Percentiles rank a stretch among this genome's conserved stretches.
Evolutionary conservation across 2,113 vertebrate genomes (phyloP).

Genomic region (Chaetops frenatus): DNA sequence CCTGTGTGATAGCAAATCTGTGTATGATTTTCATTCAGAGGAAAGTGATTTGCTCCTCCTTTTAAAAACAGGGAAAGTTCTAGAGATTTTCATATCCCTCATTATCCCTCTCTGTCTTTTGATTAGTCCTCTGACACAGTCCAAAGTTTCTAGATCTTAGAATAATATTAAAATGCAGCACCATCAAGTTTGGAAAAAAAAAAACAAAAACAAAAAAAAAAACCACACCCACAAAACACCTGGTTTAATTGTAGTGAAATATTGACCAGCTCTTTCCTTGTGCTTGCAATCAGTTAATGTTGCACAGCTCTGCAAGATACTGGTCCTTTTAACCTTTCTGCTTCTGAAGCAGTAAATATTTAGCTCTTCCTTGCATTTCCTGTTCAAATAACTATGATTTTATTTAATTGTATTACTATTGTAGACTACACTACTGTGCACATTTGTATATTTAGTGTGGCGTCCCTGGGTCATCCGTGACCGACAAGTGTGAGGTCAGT

Average conservation of each 20-base stretch:
- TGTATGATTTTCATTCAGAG: not conserved
- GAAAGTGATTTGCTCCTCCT: not conserved
- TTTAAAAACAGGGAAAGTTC: not conserved
- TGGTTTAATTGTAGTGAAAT: not conserved
- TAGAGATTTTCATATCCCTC: not conserved
- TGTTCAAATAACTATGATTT: not conserved
- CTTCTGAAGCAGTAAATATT: not conserved
- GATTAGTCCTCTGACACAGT: not conserved
- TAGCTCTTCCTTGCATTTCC: not conserved
- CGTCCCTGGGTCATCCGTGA: not conserved
- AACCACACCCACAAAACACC: too few relatives aligned
- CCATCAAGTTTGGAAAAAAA: not conserved
- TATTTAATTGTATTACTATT: not conserved
- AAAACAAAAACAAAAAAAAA: not conserved
- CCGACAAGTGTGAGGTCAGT: not conserved
- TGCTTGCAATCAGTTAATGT: not conserved
- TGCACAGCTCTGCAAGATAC: not conserved
- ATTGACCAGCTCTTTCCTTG: not conserved
- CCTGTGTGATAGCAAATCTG: not conserved
- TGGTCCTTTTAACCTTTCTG: not conserved
- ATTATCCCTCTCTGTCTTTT: not conserved
- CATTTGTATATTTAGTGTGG: not conserved
- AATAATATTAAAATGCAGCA: not conserved
- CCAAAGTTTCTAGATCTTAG: not conserved
- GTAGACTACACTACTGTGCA: not conserved